Percentiles rank a stretch among this genome's conserved stretches.
These are phyloP conservation scores for Grapholita molesta DNA, from an alignment of 1,140 invertebrate genomes.

Conservation along the genomic window DNA sequence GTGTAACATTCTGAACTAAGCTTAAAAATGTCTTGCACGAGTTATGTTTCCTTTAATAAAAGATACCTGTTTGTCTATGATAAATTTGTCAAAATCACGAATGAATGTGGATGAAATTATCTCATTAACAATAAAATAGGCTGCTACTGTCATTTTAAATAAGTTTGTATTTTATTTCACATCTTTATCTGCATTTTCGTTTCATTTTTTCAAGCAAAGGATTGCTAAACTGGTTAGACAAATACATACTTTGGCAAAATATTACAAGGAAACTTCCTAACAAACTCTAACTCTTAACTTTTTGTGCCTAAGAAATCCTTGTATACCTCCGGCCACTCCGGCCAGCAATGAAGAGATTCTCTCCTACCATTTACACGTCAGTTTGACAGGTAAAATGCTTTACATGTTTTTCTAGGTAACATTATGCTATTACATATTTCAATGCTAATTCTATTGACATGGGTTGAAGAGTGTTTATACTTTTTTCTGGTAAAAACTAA, in stretches of 20 bases:
- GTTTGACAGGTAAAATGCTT: constrained; percentile 6
- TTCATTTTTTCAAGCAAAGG: too few species aligned
- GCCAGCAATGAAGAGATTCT: background rate
- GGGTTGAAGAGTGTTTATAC: background rate
- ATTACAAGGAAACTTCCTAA: background rate
- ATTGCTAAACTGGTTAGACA: background rate
- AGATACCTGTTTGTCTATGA: background rate
- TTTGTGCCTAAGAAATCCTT: background rate
- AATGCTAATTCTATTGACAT: constrained; percentile 1
- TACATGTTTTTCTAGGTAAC: constrained; percentile 1
- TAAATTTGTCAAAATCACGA: too few species aligned
- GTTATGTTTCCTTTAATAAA: background rate
- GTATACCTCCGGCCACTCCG: background rate
- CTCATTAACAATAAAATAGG: too few species aligned
- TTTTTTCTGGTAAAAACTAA: background rate
- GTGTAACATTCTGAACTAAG: background rate
- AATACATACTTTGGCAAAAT: background rate
- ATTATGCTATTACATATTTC: constrained; percentile 1
- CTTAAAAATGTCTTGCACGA: background rate
- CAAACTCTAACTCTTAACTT: background rate
- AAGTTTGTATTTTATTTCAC: too few species aligned
- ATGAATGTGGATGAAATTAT: too few species aligned
- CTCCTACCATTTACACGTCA: background rate
- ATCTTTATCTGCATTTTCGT: too few species aligned
- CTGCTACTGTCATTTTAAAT: too few species aligned